These are phyloP conservation scores for Cricetomys ansorgei DNA, from an alignment of 2,113 vertebrate genomes.

Conservation along the genomic window DNA sequence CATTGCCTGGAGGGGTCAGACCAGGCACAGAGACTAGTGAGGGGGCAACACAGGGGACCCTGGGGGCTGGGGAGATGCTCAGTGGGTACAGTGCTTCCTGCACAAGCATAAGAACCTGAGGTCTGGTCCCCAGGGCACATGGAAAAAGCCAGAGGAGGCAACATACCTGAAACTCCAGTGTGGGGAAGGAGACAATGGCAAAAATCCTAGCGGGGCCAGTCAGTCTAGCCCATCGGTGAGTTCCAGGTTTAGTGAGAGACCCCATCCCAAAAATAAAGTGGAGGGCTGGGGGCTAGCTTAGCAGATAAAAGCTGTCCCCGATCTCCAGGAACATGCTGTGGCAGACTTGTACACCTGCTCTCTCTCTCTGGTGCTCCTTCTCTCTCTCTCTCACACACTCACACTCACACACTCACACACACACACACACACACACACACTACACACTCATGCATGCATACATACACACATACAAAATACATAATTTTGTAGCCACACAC, in stretches of 20 bases:
- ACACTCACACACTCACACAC: background rate
- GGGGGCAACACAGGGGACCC: background rate
- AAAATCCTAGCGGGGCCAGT: background rate
- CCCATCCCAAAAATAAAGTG: background rate
- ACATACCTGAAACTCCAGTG: background rate
- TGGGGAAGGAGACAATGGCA: background rate
- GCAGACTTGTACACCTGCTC: background rate
- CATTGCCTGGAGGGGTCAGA: background rate
- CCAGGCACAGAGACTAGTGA: background rate
- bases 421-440: background rate
- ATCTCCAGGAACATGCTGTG: background rate
- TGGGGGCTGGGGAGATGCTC: background rate
- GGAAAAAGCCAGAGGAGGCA: no score
- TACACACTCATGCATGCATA: no score
- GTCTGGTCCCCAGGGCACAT: background rate
- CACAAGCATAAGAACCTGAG: no score
- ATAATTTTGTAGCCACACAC: no score
- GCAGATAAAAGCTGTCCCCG: background rate
- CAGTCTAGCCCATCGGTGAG: background rate
- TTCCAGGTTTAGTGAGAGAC: background rate
- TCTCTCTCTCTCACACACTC: background rate
- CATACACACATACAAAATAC: no score
- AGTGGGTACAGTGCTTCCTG: background rate
- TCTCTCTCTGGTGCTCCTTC: background rate
- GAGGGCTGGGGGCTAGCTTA: background rate